Evolutionary conservation across 2,888 invertebrate genomes (phyloP).

Genomic region (Clostera curtula): DNA sequence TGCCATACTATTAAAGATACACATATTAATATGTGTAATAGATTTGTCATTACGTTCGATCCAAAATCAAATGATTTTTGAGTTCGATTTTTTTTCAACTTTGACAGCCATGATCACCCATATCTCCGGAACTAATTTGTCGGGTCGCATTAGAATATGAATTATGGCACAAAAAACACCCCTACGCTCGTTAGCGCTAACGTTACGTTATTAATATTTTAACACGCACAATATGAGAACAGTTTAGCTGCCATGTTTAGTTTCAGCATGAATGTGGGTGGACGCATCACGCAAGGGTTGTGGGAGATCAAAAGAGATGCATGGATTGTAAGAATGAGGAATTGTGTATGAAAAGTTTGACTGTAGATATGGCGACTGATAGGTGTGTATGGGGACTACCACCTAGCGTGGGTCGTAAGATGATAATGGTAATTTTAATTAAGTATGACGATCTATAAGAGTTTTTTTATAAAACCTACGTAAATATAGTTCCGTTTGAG

Average conservation of each 20-base stretch:
- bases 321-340: too few species aligned
- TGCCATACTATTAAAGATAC: too few species aligned
- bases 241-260: constrained; percentile 1
- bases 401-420: too few species aligned
- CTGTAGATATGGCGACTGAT: too few species aligned
- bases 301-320: too few species aligned
- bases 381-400: too few species aligned
- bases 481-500: too few species aligned
- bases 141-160: constrained; percentile 15
- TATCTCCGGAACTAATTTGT: constrained; percentile 20
- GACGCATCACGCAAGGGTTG: neutral
- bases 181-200: constrained; percentile 1
- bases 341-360: too few species aligned
- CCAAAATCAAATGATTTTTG: neutral
- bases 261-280: neutral
- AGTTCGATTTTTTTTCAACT: neutral
- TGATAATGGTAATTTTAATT: too few species aligned
- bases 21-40: too few species aligned
- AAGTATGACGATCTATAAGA: too few species aligned
- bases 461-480: too few species aligned
- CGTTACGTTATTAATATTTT: constrained; percentile 1
- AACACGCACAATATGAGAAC: constrained; percentile 1
- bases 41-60: neutral
- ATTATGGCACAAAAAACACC: constrained; percentile 15
- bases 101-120: constrained; percentile 1